Conservation (phyloP, 2,888 invertebrate genomes). For the Bhutanitis thaidina region DNA sequence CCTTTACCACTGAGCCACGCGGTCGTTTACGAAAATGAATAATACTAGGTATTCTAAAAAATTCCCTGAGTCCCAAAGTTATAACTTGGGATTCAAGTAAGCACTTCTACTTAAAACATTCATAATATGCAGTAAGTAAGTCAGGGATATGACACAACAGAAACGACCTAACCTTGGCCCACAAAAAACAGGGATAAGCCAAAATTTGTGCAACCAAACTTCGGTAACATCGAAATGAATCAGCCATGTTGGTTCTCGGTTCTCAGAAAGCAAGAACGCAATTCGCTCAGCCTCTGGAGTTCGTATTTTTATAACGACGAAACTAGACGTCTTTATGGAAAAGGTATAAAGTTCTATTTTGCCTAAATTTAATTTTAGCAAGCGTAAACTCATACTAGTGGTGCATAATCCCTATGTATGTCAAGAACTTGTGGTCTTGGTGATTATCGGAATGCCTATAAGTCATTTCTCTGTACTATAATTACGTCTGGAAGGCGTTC, state of each 20-base stretch:
- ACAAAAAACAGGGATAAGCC: slow-evolving; percentile 8
- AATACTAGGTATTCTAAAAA: too few species aligned
- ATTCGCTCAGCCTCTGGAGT: not conserved
- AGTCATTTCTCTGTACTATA: slow-evolving; percentile 28
- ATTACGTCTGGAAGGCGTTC: slow-evolving; percentile 20
- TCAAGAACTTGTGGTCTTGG: slow-evolving; percentile 25
- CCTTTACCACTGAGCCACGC: too few species aligned
- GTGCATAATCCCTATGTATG: slow-evolving; percentile 22
- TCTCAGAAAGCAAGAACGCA: slow-evolving; percentile 1
- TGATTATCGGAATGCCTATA: slow-evolving; percentile 19
- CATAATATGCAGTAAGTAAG: not conserved
- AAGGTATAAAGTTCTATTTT: not conserved
- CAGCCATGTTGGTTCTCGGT: not conserved
- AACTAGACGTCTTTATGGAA: too few species aligned
- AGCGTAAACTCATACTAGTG: not conserved
- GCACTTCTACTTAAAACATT: too few species aligned
- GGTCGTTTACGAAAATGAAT: too few species aligned
- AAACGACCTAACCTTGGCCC: slow-evolving; percentile 15
- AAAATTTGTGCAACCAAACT: not conserved
- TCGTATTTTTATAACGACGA: too few species aligned
- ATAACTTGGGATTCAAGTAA: too few species aligned
- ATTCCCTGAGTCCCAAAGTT: too few species aligned
- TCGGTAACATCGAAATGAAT: not conserved
- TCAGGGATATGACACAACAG: not conserved
- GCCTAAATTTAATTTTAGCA: not conserved